Evolutionary conservation across 2,113 vertebrate species (phyloP).

Genomic region (Apteryx mantelli): DNA sequence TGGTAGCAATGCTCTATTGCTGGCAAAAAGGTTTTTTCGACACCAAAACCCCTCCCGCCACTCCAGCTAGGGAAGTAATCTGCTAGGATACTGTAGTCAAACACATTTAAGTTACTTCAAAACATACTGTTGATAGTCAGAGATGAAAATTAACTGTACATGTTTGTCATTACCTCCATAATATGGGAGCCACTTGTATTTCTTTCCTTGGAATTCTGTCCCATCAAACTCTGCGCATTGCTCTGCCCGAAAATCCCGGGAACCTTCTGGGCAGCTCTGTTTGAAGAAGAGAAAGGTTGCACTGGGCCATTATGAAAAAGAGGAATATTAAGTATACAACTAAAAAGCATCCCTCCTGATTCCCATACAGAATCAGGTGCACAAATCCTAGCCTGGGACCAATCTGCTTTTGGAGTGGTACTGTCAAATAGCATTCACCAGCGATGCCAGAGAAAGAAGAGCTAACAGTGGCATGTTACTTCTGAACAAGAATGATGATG

Average conservation of each 20-base stretch:
- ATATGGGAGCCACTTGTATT: conserved; percentile 92
- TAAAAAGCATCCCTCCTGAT: not conserved
- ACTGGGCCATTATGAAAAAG: not conserved
- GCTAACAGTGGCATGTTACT: not conserved
- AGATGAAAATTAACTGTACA: not conserved
- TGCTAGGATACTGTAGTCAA: not conserved
- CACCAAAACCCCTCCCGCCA: not conserved
- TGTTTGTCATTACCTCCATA: conserved; percentile 83
- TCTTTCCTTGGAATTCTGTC: conserved; percentile 88
- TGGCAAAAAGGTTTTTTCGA: not conserved
- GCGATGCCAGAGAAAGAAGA: not conserved
- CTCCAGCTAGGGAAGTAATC: not conserved
- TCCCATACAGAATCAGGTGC: not conserved
- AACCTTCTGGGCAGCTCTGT: conserved; percentile 89
- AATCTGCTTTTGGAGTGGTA: not conserved
- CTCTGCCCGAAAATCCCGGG: conserved; percentile 90
- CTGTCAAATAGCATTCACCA: not conserved
- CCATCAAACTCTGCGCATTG: conserved; percentile 91
- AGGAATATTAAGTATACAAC: not conserved
- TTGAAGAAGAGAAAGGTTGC: not conserved
- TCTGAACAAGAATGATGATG: not conserved
- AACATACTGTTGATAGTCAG: not conserved
- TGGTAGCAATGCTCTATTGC: not conserved
- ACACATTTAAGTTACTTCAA: not conserved
- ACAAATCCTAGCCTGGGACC: not conserved